Evolutionary conservation across 2,797 vertebrate species (phyloP), one percentile per base, ranked within the genome.

Genomic region (Syncerus caffer): DNA sequence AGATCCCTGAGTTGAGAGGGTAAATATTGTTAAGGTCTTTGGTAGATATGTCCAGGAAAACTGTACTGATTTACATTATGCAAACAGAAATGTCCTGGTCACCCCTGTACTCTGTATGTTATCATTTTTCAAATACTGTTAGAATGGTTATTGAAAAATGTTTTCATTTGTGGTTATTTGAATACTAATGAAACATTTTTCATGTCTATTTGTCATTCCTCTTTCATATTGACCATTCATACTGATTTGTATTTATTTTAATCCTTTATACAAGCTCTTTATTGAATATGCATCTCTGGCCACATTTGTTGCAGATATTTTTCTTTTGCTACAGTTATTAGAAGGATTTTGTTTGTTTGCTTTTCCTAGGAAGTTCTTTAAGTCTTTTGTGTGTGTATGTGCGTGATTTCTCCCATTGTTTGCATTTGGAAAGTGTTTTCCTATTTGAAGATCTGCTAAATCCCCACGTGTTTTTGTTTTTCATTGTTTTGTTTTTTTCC

Each of bases 381-480:
- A 71, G 1, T 88, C 7, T 15, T 53, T 2, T 78, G 10, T 90
- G 6, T 45, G n/a, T n/a, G 17, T 27, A 6, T 71, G 12, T 51
- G 67, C 1, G 6, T 42, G 67, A 96, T 87, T 89, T 93, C 64
- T 84, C 71, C 57, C 47, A 60, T 58, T 93, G n/a, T 95, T 95
- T 34, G 76, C 23, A 25, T 76, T 95, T 93, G 86, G 11, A 79
- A 74, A 78, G 47, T 76, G 34, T 96, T 85, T 67, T 93, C 47
- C 34, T 96, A 14, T 67, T 90, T 89, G 89, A 67, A 67, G 31
- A 93, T 79, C 42, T 95, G 76, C n/a, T 89, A 67, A 97, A 25
- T 85, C 19, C 84, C 78, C 67, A 17, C 3, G 8, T 91, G 3
- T 95, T 79, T 93, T 84, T 62, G 27, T 76, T 93, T 91, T 34